Base-by-base conservation (phyloP, 2,888 invertebrate species). In the Anoplius nigerrimus region DNA sequence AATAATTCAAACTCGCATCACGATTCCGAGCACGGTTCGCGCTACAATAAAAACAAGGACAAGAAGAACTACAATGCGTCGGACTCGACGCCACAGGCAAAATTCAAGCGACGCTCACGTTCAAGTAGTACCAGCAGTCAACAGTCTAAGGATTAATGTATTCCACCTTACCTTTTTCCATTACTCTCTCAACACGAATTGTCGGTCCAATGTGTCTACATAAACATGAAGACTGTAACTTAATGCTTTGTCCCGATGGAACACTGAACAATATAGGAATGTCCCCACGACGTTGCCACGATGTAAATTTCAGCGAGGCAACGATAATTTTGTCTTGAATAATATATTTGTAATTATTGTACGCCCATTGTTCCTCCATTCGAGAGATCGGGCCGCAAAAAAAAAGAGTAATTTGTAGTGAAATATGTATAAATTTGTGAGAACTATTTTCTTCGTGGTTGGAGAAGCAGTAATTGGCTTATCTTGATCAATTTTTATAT, bases 41-140 rank as follows among this genome's bases (percentile, higher is more conserved):
- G 70, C 45, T 62, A 72, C 59, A 67, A 73, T 24, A 67, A 76
- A 46, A 65, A 78, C 43, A 53, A 75, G 66, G 60, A 75, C 62
- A 74, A 79, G 62, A 80, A 65, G 22, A 76, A 76, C 8, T 72
- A 75, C 54, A 55, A 68, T 16, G 58, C 62, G 0, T 66, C 74
- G 1, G 76, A 80, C 13, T 75, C 75, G n/a, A 62, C 64, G 22
- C 76, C 66, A 46, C 81, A 84, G 70, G 75, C 82, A 5, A 87
- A 85, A 74, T 87, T 86, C 46, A 83, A 85, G 72, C 86, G 85
- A 34, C 81, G 83, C 55, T 87, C 86, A 18, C 84, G 85, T 51
- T 85, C 84, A 66, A 84, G 81, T 56, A 84, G 83, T 53, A 78
- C 78, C n/a, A 86, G 83, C 69, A 86, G 86, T 60, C 85, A 78